Percentiles rank a stretch among this genome's conserved stretches.
Evolutionary conservation across 2,888 invertebrate genomes (phyloP).

Genomic region (Ischnus inquisitorius): DNA sequence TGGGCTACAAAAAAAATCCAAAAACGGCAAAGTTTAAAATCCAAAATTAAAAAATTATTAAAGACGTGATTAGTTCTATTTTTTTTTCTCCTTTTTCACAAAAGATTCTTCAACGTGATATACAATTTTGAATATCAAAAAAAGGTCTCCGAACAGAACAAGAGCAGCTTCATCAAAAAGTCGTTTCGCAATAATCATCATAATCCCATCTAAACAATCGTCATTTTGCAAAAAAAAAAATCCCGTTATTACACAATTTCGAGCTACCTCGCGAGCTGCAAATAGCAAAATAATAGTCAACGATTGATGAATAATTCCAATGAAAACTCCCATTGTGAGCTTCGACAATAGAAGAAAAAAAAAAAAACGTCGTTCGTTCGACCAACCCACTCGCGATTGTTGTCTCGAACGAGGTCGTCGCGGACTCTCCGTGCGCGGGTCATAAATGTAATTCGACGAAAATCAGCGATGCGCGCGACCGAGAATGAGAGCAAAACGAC

Average conservation of each 20-base stretch:
- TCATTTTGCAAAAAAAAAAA: background rate
- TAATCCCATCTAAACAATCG: background rate
- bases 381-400: conserved; percentile 57
- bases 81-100: no score
- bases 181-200: background rate
- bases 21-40: no score
- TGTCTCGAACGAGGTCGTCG: conserved; percentile 55
- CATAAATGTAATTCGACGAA: conserved; percentile 22
- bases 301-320: conserved; percentile 8
- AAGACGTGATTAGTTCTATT: no score
- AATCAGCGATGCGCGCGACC: conserved; percentile 2
- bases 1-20: no score
- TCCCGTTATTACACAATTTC: conserved; percentile 4
- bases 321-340: conserved; percentile 29
- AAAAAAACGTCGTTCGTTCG: conserved; percentile 28
- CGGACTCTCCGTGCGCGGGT: conserved; percentile 40
- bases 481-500: conserved; percentile 15
- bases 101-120: no score
- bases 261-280: background rate
- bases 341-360: conserved; percentile 29
- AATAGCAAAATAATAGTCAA: background rate
- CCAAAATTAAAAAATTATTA: no score
- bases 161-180: no score
- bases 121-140: no score
- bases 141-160: no score